Evolutionary conservation across 2,888 invertebrate genomes (phyloP).

Genomic region (Dryadula phaetusa): DNA sequence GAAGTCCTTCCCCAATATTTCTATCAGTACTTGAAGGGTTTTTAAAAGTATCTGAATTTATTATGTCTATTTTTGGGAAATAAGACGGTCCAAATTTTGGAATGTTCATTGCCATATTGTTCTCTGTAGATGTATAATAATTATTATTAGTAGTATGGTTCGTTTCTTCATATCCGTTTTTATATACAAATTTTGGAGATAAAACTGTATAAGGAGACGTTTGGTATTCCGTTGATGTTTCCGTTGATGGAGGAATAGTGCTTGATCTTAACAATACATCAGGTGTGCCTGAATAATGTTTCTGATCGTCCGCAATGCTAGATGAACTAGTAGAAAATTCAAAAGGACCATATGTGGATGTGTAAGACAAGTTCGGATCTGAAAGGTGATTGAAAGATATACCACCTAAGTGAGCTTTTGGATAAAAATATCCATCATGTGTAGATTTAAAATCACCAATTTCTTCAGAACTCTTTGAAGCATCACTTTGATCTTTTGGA

Average conservation of each 20-base stretch:
- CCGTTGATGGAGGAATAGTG: neutral
- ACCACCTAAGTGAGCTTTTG: neutral
- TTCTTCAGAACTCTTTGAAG: neutral
- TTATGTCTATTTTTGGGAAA: slow-evolving; percentile 14
- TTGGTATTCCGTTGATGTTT: neutral
- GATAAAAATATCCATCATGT: slow-evolving; percentile 24
- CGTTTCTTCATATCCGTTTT: neutral
- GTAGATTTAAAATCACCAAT: neutral
- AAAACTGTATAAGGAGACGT: neutral
- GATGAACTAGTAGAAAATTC: slow-evolving; percentile 12
- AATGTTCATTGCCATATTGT: neutral
- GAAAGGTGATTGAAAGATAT: neutral
- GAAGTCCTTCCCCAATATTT: slow-evolving; percentile 66
- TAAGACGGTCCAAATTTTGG: slow-evolving; percentile 14
- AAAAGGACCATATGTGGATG: slow-evolving; percentile 13
- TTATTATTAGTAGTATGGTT: neutral
- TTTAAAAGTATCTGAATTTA: neutral
- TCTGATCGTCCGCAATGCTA: neutral
- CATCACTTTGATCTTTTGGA: neutral
- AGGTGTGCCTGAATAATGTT: neutral
- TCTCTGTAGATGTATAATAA: neutral
- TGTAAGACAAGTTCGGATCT: slow-evolving; percentile 1
- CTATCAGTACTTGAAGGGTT: slow-evolving; percentile 45
- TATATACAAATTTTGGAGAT: neutral
- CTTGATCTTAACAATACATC: neutral